phyloP scores from a whole-genome alignment of 2,797 vertebrate genomes.

The Sebastes flavidus region DNA sequence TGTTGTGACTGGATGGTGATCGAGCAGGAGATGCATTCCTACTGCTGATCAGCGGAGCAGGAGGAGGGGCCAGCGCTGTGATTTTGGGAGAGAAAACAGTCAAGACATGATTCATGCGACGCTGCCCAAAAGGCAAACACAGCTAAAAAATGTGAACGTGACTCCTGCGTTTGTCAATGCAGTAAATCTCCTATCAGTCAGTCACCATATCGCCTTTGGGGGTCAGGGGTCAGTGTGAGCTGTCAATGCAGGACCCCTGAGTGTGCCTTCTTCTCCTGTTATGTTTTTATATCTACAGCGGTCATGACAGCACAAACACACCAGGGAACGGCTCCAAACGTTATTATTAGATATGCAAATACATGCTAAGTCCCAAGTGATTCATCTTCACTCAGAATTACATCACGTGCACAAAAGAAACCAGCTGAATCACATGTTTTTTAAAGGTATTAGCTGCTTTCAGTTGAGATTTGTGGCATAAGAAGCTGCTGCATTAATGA shows the following conservation, averaged over 20 bases:
- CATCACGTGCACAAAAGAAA: neutral
- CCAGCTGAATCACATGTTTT: neutral
- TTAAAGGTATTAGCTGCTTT: neutral
- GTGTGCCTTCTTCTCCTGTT: neutral
- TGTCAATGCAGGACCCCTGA: neutral
- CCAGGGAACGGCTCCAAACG: neutral
- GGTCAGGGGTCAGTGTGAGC: slow-evolving; percentile 14
- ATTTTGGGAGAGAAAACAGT: slow-evolving; percentile 16
- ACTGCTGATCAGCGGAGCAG: slow-evolving; percentile 12
- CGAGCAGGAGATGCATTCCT: slow-evolving; percentile 56
- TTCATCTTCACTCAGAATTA: neutral
- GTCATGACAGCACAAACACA: slow-evolving; percentile 1
- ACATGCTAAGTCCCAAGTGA: slow-evolving; percentile 19
- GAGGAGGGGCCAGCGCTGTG: slow-evolving; percentile 66
- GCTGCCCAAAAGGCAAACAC: slow-evolving; percentile 7
- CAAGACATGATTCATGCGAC: slow-evolving; percentile 36
- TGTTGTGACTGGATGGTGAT: slow-evolving; percentile 51
- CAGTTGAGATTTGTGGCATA: neutral
- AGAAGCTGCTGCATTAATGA: neutral
- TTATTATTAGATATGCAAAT: slow-evolving; percentile 50
- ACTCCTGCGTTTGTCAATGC: neutral
- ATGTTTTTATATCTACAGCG: neutral
- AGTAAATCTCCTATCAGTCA: slow-evolving; percentile 24
- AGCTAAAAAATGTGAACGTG: slow-evolving; percentile 18
- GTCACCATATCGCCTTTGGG: neutral